Conservation (phyloP, 2,888 invertebrate species). For the Stenotaenia linearis region DNA sequence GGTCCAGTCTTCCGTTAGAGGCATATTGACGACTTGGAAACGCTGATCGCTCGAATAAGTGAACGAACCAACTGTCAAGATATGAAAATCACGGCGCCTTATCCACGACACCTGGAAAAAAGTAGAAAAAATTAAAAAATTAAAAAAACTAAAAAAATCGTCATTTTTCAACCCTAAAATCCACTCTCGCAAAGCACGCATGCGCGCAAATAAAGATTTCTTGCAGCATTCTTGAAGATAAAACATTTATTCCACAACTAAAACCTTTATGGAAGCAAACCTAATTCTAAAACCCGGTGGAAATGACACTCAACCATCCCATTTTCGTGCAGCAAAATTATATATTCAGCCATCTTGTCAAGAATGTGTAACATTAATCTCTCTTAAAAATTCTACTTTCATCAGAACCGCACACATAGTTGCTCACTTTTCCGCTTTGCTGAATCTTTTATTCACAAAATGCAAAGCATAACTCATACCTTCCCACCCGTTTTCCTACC, state of each 20-base stretch:
- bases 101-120: slow-evolving; percentile 63
- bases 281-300: background rate
- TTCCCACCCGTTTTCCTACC: background rate
- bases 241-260: background rate
- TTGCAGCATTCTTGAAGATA: too few species aligned
- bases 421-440: background rate
- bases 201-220: too few species aligned
- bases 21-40: slow-evolving; percentile 71
- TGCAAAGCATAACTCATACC: background rate
- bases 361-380: background rate
- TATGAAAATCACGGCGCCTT: slow-evolving; percentile 72
- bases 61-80: slow-evolving; percentile 77
- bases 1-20: slow-evolving; percentile 64
- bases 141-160: too few species aligned
- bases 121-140: slow-evolving; percentile 29
- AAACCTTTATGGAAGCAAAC: background rate
- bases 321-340: background rate
- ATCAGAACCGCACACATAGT: background rate
- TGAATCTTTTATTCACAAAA: background rate
- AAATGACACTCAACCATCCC: background rate
- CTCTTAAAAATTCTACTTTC: background rate
- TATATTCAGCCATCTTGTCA: background rate
- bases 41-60: slow-evolving; percentile 85
- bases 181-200: too few species aligned
- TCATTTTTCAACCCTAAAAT: too few species aligned